These are phyloP conservation scores for Anolis carolinensis DNA, from an alignment of 2,113 vertebrate species.

Conservation along the genomic window DNA sequence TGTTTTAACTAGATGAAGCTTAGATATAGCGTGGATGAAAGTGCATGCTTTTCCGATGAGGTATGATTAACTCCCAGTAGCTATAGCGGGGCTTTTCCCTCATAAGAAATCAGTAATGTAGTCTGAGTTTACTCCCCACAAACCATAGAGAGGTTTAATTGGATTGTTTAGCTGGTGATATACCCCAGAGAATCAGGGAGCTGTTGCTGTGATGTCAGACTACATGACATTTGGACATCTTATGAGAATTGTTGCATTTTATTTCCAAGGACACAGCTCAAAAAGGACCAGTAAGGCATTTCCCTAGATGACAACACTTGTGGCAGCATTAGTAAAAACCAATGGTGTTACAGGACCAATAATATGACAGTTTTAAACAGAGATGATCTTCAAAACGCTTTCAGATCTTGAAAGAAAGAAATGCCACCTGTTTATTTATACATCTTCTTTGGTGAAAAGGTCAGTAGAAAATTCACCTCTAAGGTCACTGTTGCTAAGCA, in stretches of 20 bases:
- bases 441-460: conserved; percentile 71
- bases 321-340: conserved; percentile 41
- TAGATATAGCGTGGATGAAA: background rate
- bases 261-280: conserved; percentile 14
- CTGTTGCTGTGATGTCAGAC: background rate
- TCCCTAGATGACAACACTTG: conserved; percentile 44
- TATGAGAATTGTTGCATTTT: conserved; percentile 37
- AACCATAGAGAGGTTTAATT: background rate
- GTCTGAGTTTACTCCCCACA: conserved; percentile 2
- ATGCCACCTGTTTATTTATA: conserved; percentile 74
- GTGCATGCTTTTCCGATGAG: background rate
- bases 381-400: conserved; percentile 41
- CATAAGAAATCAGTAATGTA: background rate
- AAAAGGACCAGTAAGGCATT: conserved; percentile 41
- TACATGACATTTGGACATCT: conserved; percentile 1
- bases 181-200: conserved; percentile 50
- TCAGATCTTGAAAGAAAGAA: conserved; percentile 37
- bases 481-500: conserved; percentile 85
- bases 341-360: conserved; percentile 40
- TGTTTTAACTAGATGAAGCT: background rate
- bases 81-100: conserved; percentile 2
- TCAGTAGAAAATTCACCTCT: conserved; percentile 76
- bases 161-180: conserved; percentile 60
- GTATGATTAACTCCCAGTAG: background rate
- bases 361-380: conserved; percentile 57